phyloP scores from a whole-genome alignment of 2,797 vertebrate genomes.

The Hapalemur alaotrensis region DNA sequence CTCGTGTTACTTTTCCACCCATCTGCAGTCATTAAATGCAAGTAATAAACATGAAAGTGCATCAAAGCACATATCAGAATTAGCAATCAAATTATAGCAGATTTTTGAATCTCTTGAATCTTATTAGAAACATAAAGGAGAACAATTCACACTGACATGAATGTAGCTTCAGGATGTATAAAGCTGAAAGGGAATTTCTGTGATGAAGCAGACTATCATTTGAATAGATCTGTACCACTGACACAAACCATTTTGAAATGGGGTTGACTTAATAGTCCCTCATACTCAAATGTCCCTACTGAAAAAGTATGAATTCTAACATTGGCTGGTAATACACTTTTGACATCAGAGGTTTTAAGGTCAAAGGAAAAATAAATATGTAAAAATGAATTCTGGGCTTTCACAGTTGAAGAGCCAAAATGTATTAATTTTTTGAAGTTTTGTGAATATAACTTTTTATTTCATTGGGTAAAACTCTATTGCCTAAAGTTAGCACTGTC shows the following conservation, averaged over 20 bases:
- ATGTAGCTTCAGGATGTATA: slow-evolving; percentile 14
- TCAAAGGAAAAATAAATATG: neutral
- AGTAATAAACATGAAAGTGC: slow-evolving; percentile 53
- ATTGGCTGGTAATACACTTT: neutral
- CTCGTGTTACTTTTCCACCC: neutral
- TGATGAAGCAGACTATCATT: neutral
- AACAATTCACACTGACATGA: neutral
- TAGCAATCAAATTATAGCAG: slow-evolving; percentile 51
- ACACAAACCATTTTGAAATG: slow-evolving; percentile 29
- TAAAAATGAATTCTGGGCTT: neutral
- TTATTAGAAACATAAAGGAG: neutral
- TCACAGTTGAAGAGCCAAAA: neutral
- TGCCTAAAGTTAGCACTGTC: neutral
- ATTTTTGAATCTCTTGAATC: slow-evolving; percentile 25
- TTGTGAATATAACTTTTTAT: neutral
- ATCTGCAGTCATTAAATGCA: slow-evolving; percentile 42
- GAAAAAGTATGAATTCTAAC: neutral
- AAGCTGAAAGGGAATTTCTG: slow-evolving; percentile 60
- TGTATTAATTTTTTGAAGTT: neutral
- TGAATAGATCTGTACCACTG: slow-evolving; percentile 1
- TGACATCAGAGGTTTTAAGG: neutral
- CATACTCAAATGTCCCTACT: slow-evolving; percentile 42
- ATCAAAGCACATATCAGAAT: slow-evolving; percentile 33
- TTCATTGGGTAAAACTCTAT: neutral
- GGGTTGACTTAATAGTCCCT: neutral